phyloP scores from a whole-genome alignment of 2,888 invertebrate genomes.

The Teleiodes luculella region DNA sequence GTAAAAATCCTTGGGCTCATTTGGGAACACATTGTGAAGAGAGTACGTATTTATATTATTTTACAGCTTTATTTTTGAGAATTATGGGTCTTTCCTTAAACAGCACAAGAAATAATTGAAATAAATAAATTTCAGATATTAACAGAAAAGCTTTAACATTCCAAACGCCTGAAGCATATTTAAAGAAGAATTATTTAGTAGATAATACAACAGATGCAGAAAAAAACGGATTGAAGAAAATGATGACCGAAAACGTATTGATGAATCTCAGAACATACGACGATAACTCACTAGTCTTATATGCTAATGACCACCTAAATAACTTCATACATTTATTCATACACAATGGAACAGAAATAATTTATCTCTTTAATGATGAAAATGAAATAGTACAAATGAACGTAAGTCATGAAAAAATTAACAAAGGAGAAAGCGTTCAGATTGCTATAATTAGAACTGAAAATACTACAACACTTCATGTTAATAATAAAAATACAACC shows the following conservation, averaged over 20 bases:
- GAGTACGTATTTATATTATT: conserved; percentile 79
- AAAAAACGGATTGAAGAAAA: conserved; percentile 82
- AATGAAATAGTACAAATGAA: conserved; percentile 89
- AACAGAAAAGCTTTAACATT: conserved; percentile 94
- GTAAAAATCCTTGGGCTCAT: conserved; percentile 95
- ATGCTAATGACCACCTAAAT: conserved; percentile 94
- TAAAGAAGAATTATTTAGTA: conserved; percentile 89
- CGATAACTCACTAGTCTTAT: conserved; percentile 87
- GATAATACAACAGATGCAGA: conserved; percentile 81
- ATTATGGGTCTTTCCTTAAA: no score
- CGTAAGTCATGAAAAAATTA: conserved; percentile 85
- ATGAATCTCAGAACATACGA: conserved; percentile 94
- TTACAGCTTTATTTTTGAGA: background rate
- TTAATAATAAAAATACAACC: conserved; percentile 87
- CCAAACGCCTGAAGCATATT: conserved; percentile 86
- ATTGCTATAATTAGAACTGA: conserved; percentile 89
- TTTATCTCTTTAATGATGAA: conserved; percentile 90
- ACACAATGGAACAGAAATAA: conserved; percentile 86
- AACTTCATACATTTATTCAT: conserved; percentile 95
- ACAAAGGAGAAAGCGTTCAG: conserved; percentile 91
- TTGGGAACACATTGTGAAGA: conserved; percentile 93
- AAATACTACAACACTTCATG: conserved; percentile 87
- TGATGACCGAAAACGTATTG: conserved; percentile 89
- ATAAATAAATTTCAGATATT: conserved; percentile 82
- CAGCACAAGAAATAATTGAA: no score